Percentiles rank a stretch among this genome's conserved stretches.
Conservation (phyloP, 2,888 invertebrate genomes). For the Oscheius myriophilus region DNA sequence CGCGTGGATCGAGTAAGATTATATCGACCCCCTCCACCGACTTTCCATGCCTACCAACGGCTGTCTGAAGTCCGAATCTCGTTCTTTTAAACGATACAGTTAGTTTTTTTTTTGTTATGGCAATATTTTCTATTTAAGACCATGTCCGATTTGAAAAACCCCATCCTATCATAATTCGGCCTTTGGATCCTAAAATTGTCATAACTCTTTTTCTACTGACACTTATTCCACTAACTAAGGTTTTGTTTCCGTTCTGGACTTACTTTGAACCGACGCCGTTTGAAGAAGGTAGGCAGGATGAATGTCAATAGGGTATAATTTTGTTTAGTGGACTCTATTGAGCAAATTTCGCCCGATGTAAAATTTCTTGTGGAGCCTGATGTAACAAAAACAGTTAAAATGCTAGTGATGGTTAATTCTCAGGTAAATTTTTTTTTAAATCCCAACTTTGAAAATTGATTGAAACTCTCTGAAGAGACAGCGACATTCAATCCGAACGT, state of each 20-base stretch:
- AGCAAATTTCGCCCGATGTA: conserved; percentile 22
- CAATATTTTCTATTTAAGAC: neutral
- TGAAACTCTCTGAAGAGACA: too few species aligned
- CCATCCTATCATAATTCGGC: neutral
- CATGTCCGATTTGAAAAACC: conserved; percentile 11
- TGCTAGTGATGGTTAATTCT: conserved; percentile 21
- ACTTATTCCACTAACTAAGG: conserved; percentile 13
- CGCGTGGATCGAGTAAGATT: too few species aligned
- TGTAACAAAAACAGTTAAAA: conserved; percentile 2
- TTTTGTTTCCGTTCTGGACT: conserved; percentile 13
- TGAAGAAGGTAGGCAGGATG: conserved; percentile 15
- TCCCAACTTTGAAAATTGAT: too few species aligned
- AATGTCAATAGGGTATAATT: neutral
- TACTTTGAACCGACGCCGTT: conserved; percentile 20
- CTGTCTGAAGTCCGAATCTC: too few species aligned
- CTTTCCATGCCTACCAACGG: too few species aligned
- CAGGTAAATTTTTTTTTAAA: neutral
- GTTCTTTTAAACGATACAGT: too few species aligned
- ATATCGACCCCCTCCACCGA: too few species aligned
- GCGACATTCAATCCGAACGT: too few species aligned
- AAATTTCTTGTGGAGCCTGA: conserved; percentile 3
- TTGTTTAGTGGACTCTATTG: conserved; percentile 22
- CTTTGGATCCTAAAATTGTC: conserved; percentile 1
- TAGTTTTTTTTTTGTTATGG: too few species aligned
- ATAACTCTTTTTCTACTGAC: conserved; percentile 11